Conservation (phyloP, 2,113 vertebrate genomes). For the Cromileptes altivelis region DNA sequence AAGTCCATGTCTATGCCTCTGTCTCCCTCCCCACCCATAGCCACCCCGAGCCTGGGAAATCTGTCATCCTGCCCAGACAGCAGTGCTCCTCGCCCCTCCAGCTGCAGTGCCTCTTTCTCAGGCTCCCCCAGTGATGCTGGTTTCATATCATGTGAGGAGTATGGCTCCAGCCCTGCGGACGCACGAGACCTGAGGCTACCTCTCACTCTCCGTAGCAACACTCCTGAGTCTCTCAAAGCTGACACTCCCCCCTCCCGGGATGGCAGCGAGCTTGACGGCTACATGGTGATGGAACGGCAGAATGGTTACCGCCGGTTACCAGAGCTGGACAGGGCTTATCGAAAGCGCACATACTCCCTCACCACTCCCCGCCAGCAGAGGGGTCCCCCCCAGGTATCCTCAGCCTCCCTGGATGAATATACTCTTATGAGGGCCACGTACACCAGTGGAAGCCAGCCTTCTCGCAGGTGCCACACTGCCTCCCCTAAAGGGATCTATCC, state of each 20-base stretch:
- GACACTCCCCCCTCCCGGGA: slow-evolving; percentile 90
- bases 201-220: slow-evolving; percentile 89
- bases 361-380: slow-evolving; percentile 92
- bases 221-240: slow-evolving; percentile 90
- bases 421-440: slow-evolving; percentile 94
- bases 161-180: slow-evolving; percentile 92
- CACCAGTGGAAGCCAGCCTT: slow-evolving; percentile 84
- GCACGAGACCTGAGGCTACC: slow-evolving; percentile 80
- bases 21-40: slow-evolving; percentile 88
- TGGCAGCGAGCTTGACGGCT: slow-evolving; percentile 88
- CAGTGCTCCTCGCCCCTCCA: slow-evolving; percentile 88
- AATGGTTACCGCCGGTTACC: slow-evolving; percentile 65
- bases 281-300: slow-evolving; percentile 94
- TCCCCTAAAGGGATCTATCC: slow-evolving; percentile 91
- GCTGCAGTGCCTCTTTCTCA: slow-evolving; percentile 92
- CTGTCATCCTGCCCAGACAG: slow-evolving; percentile 89
- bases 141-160: slow-evolving; percentile 96
- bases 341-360: slow-evolving; percentile 94
- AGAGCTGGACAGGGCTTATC: slow-evolving; percentile 86
- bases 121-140: slow-evolving; percentile 95
- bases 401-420: slow-evolving; percentile 95
- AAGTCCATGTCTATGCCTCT: slow-evolving; percentile 95
- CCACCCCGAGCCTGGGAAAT: slow-evolving; percentile 86
- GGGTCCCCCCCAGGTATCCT: slow-evolving; percentile 89
- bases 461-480: slow-evolving; percentile 85